Conservation (phyloP, 2,797 vertebrate genomes). For the Tragopan temminckii region DNA sequence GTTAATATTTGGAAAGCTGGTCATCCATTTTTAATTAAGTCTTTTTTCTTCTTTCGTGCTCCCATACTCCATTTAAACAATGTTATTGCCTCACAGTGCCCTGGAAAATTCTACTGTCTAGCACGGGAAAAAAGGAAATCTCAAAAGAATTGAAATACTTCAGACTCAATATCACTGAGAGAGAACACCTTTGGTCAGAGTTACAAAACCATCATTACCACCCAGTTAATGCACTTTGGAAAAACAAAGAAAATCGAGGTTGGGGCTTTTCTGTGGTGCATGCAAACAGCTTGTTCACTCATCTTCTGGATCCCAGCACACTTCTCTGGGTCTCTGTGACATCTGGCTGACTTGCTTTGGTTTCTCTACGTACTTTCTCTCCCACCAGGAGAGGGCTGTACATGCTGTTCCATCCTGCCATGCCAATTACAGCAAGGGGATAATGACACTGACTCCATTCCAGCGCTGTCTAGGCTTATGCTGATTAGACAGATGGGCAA, state of each 20-base stretch:
- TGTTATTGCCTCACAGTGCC: neutral
- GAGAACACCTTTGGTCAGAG: neutral
- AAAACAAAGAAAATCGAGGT: neutral
- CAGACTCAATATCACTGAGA: neutral
- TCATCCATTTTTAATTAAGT: neutral
- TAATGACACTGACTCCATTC: slow-evolving; percentile 57
- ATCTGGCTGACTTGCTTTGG: slow-evolving; percentile 55
- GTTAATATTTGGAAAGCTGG: neutral
- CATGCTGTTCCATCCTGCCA: slow-evolving; percentile 59
- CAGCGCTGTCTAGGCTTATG: slow-evolving; percentile 27
- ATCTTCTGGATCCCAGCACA: slow-evolving; percentile 29
- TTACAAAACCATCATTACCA: neutral
- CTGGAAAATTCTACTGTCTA: neutral
- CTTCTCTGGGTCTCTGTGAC: slow-evolving; percentile 46
- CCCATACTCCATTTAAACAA: neutral
- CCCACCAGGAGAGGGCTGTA: slow-evolving; percentile 49
- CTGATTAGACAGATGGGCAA: slow-evolving; percentile 57
- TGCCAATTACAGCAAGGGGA: slow-evolving; percentile 62
- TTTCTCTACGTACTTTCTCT: slow-evolving; percentile 30
- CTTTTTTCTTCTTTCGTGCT: neutral
- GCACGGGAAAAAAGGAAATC: neutral
- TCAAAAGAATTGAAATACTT: neutral
- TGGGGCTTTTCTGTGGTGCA: neutral
- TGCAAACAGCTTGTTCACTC: slow-evolving; percentile 28
- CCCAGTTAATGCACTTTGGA: neutral